Evolutionary conservation across 1,140 invertebrate genomes (phyloP), one percentile per base, ranked within the genome.

Genomic region (Globodera ellingtonae): DNA sequence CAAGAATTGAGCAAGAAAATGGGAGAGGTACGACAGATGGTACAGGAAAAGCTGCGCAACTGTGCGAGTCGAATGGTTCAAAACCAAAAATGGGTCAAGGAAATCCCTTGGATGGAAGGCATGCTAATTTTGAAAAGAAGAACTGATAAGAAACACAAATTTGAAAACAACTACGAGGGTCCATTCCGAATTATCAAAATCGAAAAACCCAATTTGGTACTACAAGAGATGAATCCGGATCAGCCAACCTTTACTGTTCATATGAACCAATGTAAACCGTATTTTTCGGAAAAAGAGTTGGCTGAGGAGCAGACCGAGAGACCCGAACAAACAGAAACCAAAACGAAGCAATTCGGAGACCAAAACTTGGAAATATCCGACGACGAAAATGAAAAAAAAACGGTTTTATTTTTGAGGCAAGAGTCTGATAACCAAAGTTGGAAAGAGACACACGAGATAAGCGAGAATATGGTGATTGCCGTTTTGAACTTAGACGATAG

Each of bases 171-270:
- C 21, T 76, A 9, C 18, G n/a, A 62, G 21, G 74, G 74, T 9
- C 74, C 74, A 6, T 66, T 8, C 6, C 74, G 66, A 3, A 66
- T 76, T 6, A 65, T 76, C 0, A 44, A n/a, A 76, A 21, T 76
- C 9, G 50, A 76, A n/a, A 76, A 65, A 21, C 74, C 74, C 15
- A 76, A 76, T 65, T 65, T 76, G n/a, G 7, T 18, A 66, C 6
- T 76, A 1, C 44, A 46, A 65, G 74, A 67, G 8, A 4, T 44
- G 0, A 15, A 62, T 0, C 56, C 56, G 46, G 52, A 46, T 35
- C n/a, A 6, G 4, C 10, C 18, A 0, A 18, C 9, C 5, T 65
- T 44, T 15, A 10, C 10, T 5, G 56, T 76, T 1, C 74, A 76
- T 18, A 65, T 76, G 52, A 52, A 76, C 35, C 48, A 67, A 76